Evolutionary conservation across 1,140 invertebrate species (phyloP), one percentile per base, ranked within the genome.

Genomic region (Portunus trituberculatus): DNA sequence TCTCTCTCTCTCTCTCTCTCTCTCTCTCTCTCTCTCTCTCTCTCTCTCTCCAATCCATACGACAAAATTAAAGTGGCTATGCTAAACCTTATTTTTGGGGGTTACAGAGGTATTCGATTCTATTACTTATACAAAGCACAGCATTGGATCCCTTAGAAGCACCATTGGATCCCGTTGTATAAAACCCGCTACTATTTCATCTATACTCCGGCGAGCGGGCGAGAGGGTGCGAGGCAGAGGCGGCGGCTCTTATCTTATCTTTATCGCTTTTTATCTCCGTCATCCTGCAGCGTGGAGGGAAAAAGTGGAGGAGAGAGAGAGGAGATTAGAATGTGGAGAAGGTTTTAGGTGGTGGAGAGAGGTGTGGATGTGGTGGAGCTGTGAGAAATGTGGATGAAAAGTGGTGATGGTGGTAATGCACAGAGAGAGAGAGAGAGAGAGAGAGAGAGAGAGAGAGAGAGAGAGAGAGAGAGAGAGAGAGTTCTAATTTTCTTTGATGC

Each of bases 1-100:
- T 59, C 48, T 91, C 46, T 91, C 46, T 89, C 87, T 39, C 87
- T 89, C 87, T 45, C 32, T 67, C 46, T 91, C 90, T 91, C 90
- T 91, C 90, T 91, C 48, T 91, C 90, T 91, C 46, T 28, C n/a
- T 67, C n/a, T 67, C 25, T 45, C 32, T 16, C 32, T 89, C 87
- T 89, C 32, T 76, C 67, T 76, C 67, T n/a, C 67, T 7, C 20
- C 67, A 76, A 76, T 76, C 67, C 67, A 76, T 76, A 76, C 67
- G 67, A 76, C 67, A 76, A n/a, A 76, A 76, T 76, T 76, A 76
- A 76, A 76, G 67, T 76, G 67, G 67, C 67, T 7, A 76, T 76
- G 67, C 67, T 76, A 76, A 12, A 1, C 67, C 20, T n/a, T 76
- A 76, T 76, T 20, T 76, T 76, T 76, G 20, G 12, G 20, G 3